Conservation (phyloP, 2,888 invertebrate species). For the Diaprepes abbreviatus region DNA sequence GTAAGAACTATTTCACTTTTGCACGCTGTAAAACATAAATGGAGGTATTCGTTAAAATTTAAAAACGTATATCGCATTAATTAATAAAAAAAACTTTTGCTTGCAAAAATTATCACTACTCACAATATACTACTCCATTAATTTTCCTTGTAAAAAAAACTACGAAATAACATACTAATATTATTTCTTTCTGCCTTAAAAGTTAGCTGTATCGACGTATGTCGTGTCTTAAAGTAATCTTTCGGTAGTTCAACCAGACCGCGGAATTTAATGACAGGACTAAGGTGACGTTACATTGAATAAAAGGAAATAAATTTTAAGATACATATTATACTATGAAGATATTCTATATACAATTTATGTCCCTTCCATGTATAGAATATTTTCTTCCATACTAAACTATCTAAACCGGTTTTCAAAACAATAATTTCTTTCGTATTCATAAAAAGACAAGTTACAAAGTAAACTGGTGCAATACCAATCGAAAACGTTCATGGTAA, state of each 20-base stretch:
- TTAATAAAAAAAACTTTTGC: neutral
- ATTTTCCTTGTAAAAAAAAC: neutral
- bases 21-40: neutral
- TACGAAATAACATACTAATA: neutral
- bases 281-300: neutral
- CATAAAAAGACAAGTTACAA: too few species aligned
- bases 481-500: too few species aligned
- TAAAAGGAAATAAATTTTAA: neutral
- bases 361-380: too few species aligned
- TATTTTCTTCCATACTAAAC: too few species aligned
- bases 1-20: neutral
- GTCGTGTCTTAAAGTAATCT: neutral
- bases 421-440: too few species aligned
- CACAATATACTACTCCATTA: constrained; percentile 25
- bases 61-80: neutral
- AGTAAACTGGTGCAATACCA: too few species aligned
- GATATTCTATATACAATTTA: too few species aligned
- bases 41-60: neutral
- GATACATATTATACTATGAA: too few species aligned
- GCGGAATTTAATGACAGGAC: too few species aligned
- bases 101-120: constrained; percentile 16
- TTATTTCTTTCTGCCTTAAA: constrained; percentile 5
- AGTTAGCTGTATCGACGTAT: neutral
- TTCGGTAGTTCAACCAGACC: neutral
- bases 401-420: too few species aligned